A percentile compares a stretch with the other conserved stretches of the same genome.
These are phyloP conservation scores for Pelodytes ibericus DNA, from an alignment of 2,797 vertebrate species.

Conservation along the genomic window DNA sequence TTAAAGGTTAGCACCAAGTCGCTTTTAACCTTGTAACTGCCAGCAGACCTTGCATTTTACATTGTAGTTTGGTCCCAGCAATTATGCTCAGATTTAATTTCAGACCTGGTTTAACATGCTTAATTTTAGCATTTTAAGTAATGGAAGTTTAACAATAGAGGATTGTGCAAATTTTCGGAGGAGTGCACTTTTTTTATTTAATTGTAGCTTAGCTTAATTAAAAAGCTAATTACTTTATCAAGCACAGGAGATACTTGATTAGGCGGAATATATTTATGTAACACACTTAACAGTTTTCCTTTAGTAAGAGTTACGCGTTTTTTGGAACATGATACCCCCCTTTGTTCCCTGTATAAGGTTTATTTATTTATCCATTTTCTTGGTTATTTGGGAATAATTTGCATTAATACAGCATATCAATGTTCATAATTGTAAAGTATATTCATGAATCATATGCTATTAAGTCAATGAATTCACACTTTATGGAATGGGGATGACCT, in stretches of 20 bases:
- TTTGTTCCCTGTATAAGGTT: neutral
- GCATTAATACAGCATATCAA: neutral
- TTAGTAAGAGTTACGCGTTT: neutral
- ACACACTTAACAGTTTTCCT: slow-evolving; percentile 22
- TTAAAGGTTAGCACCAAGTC: neutral
- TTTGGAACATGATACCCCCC: neutral
- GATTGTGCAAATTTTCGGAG: slow-evolving; percentile 38
- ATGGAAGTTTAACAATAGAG: slow-evolving; percentile 41
- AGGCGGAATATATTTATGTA: slow-evolving; percentile 43
- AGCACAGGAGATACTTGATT: slow-evolving; percentile 46
- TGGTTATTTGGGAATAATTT: neutral
- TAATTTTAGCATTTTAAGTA: slow-evolving; percentile 48
- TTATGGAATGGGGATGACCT: too few species aligned
- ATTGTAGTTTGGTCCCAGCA: slow-evolving; percentile 1
- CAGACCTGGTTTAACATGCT: slow-evolving; percentile 25
- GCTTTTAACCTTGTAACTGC: slow-evolving; percentile 7
- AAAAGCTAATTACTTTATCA: slow-evolving; percentile 54
- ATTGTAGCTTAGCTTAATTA: slow-evolving; percentile 50
- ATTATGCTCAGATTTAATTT: slow-evolving; percentile 36
- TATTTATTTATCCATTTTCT: neutral
- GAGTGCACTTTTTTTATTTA: slow-evolving; percentile 42
- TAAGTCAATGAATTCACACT: too few species aligned
- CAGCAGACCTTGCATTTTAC: neutral
- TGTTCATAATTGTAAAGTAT: neutral
- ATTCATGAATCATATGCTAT: neutral